These are phyloP conservation scores for Geotrupes spiniger DNA, from an alignment of 2,888 invertebrate species.

Conservation along the genomic window DNA sequence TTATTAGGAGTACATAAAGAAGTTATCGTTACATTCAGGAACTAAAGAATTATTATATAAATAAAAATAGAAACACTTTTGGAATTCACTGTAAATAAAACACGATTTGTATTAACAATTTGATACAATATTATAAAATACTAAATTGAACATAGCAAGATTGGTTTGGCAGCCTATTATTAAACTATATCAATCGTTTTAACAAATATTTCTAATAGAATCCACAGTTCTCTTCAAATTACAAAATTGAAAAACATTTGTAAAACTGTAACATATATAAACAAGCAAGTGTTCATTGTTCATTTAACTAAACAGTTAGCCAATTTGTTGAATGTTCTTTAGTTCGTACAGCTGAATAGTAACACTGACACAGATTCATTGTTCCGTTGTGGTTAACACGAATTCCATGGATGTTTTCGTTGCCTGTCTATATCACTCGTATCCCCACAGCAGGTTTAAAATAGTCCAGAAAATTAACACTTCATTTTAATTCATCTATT, in stretches of 20 bases:
- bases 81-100: slow-evolving; percentile 1
- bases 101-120: not conserved
- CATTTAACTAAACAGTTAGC: slow-evolving; percentile 35
- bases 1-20: no score
- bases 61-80: no score
- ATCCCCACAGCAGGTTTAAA: slow-evolving; percentile 20
- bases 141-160: slow-evolving; percentile 32
- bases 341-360: slow-evolving; percentile 28
- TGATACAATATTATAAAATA: slow-evolving; percentile 1
- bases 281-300: slow-evolving; percentile 41
- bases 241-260: slow-evolving; percentile 42
- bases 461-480: slow-evolving; percentile 44
- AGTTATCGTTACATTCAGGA: no score
- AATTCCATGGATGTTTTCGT: slow-evolving; percentile 33
- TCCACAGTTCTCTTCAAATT: slow-evolving; percentile 37
- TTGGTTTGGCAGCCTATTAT: slow-evolving; percentile 35
- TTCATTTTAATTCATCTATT: slow-evolving; percentile 39
- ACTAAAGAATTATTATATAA: no score
- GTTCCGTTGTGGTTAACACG: slow-evolving; percentile 25
- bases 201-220: slow-evolving; percentile 42
- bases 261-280: slow-evolving; percentile 41
- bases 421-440: slow-evolving; percentile 35
- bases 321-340: slow-evolving; percentile 45
- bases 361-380: slow-evolving; percentile 33
- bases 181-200: slow-evolving; percentile 43